Conservation (phyloP, 1,140 invertebrate genomes). For the Drosophila busckii region DNA sequence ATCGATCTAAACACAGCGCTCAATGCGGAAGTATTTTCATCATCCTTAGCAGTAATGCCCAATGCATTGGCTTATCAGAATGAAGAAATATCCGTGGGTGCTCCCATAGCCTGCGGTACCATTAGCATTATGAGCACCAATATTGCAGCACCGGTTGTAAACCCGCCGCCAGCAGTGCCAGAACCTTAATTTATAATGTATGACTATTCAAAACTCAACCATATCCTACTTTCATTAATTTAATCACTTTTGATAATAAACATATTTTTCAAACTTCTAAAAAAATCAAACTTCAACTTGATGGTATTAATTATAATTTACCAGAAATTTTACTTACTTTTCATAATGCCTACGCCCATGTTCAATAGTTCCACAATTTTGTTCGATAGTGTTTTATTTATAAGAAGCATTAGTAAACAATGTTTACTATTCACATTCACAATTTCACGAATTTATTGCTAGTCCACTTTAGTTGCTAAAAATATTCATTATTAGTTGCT, state of each 20-base stretch:
- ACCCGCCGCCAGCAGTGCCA: not conserved
- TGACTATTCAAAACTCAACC: too few relatives aligned
- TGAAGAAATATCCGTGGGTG: conserved; percentile 71
- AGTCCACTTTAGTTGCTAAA: conserved; percentile 1
- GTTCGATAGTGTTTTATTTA: too few relatives aligned
- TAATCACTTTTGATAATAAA: too few relatives aligned
- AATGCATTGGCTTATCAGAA: conserved; percentile 66
- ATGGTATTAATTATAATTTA: too few relatives aligned
- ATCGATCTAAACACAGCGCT: conserved; percentile 70
- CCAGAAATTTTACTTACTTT: too few relatives aligned
- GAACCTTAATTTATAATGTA: too few relatives aligned
- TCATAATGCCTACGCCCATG: too few relatives aligned
- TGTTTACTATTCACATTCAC: not conserved
- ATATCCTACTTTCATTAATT: too few relatives aligned
- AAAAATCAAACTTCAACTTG: too few relatives aligned
- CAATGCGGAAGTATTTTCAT: conserved; percentile 73
- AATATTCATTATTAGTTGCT: not conserved
- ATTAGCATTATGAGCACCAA: conserved; percentile 71
- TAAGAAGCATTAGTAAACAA: too few relatives aligned
- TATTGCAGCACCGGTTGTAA: not conserved
- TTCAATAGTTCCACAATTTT: too few relatives aligned
- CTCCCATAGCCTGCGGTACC: conserved; percentile 64
- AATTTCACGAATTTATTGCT: not conserved
- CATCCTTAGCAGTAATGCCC: conserved; percentile 49
- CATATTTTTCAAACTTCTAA: too few relatives aligned